Base-by-base conservation (phyloP, 2,888 invertebrate species). In the Ennomos fuscantarius region DNA sequence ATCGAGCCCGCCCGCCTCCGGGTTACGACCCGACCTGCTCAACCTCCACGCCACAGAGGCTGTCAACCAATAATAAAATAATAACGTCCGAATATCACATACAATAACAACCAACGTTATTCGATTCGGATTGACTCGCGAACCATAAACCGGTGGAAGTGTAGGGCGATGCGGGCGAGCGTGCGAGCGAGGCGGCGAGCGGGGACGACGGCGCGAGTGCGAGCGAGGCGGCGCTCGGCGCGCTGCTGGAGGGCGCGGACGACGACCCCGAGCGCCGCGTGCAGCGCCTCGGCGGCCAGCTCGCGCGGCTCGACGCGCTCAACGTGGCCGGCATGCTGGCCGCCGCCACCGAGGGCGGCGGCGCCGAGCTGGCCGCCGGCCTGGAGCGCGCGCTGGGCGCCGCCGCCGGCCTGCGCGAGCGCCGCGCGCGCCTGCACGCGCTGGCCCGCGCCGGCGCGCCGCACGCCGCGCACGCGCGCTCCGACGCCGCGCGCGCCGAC, bases 221-320 rank as follows among this genome's bases (percentile, higher is more conserved):
- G 82, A 97, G 98, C 70, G 93, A 94, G 24, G 99, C 81, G 48
- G 89, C 88, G 57, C 76, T 87, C 13, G 82, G 84, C 9, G 95
- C 95, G 69, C 92, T 99, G 64, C 96, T 99, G 90, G 94, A 95
- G 9, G 97, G 59, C 39, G 65, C 59, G 96, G 77, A 98, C 59
- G 95, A 95, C 52, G 96, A 97, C 87, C 97, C 97, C 9, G 95
- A 95, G 86, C 93, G 92, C 12, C 94, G 95, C 76, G 94, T 94
- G 48, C 97, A 97, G 33, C 94, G 97, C 56, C 83, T 88, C 37
- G 89, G 86, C 66, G 84, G 83, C 48, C 84, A 84, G 66, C 95
- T 98, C 74, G 96, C 97, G 72, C 95, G 98, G 93, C 96, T 98
- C 57, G 96, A 81, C 87, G 59, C 86, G 83, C 52, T 59, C 65